Base-by-base conservation (phyloP, 2,888 invertebrate species). In the Euclidia mi region DNA sequence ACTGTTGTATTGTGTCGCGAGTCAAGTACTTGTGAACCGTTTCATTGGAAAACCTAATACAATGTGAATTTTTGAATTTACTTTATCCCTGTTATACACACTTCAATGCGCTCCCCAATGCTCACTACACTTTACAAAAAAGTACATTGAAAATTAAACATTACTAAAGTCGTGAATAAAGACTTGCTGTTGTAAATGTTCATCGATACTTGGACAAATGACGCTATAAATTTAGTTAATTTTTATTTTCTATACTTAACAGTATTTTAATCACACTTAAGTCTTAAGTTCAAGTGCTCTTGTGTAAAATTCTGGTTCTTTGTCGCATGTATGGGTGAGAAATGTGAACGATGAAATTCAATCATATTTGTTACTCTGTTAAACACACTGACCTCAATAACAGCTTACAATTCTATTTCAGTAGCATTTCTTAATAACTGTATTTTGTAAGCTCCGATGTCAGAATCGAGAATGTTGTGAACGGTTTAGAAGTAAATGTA, bases 1-100 rank as follows among this genome's bases (percentile, higher is more conserved):
- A 87, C 79, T 79, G 84, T 79, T 89, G 87, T 91, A 89, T 90
- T 91, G 89, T 91, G 82, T 76, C 82, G 78, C 80, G 84, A 87
- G 80, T 87, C 85, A 84, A 87, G 80, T 85, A 84, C 79, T 84
- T 80, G 79, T 61, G 77, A 76, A 85, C 76, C 77, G 74, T 79
- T 83, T 79, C 79, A 81, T 79, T 81, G 79, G 79, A 81, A 79
- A 78, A 78, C 70, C 71, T 83, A 81, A 82, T 81, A 78, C 68
- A 72, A 81, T 76, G 75, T 65, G 67, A 73, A 78, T 75, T 79
- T 73, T 53, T 67, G 66, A 64, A 64, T 62, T 53, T 64, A 67
- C 45, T 50, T 58, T 40, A 43, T 50, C 45, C 11, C 40, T 2
- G 4, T 62, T 47, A 46, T 41, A 25, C 20, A 25, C 20, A 25